Evolutionary conservation across 92 coral and sea anemone genomes (phyloP), one percentile per base, ranked within the genome.

Genomic region (Plumapathes pennacea): DNA sequence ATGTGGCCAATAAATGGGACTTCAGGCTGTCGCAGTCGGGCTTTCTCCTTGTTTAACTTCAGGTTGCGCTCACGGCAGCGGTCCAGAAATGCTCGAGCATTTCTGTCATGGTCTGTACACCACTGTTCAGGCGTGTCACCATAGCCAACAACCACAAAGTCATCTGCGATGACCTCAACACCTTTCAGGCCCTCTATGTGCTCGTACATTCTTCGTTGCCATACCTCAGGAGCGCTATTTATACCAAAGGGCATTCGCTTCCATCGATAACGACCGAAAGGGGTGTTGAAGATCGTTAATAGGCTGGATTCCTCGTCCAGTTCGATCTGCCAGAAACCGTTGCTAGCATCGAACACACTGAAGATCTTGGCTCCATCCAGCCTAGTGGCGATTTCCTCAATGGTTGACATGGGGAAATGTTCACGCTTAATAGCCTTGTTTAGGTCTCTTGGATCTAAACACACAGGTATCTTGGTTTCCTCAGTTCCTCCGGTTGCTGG

Each of bases 371-470:
- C 69, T 7, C 46, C 30, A 6, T 9, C 7, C 5, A 62, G 43
- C 37, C 25, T 34, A 3, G 69, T 12, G 1, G 30, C 32, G 2
- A 67, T 26, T 6, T 50, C 74, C 53, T 66, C 74, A 10, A 66
- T 54, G 6, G 39, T 57, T 0, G 59, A 68, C 42, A 68, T n/a
- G 11, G 76, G 67, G 65, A 39, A 60, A n/a, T 57, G 77, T 12
- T 30, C 40, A n/a, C 68, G 24, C 29, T 46, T 69, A 21, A 52
- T 25, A 4, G 74, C 74, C 11, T 53, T 66, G 64, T 66, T 66
- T 10, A 66, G 63, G 47, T 54, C 49, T 56, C 66, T 41, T 7
- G 76, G 76, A 57, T 57, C 77, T 53, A 57, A 57, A 29, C 67
- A 69, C 33, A 69, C n/a, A n/a, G 72, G 48, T 34, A 60, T 18